Evolutionary conservation across 2,797 vertebrate genomes (phyloP), one percentile per base, ranked within the genome.

Genomic region (Sebastolobus alascanus): DNA sequence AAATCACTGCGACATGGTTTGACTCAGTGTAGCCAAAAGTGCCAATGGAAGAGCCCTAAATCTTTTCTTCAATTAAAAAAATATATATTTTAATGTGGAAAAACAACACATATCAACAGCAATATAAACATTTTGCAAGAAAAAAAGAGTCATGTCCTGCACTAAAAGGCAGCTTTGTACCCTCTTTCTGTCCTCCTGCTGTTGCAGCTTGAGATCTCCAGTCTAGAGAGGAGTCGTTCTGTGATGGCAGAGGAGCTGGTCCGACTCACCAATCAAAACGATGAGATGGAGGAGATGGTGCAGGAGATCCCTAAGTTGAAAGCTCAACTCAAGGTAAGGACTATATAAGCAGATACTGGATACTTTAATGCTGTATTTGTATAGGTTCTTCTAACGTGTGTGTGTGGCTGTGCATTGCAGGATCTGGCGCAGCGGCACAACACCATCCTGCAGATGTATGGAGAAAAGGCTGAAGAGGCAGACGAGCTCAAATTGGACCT

Each of bases 381-480:
- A 22, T 3, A 76, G 4, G 3, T 25, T 64, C 10, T 12, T 77
- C 35, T 77, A 12, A 68, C 40, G 14, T 60, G 35, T 37, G 1
- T 74, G 37, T 72, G 55, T 72, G 33, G 5, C 9, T 77, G 31
- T 80, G 14, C 2, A 16, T 94, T 95, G 71, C 92, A 99, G 98
- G 98, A 99, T 83, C 93, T 99, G 95, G 97, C 99, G 91, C 98
- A 99, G 83, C 96, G 98, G 64, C 98, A 99, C 94, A 99, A 99
- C 93, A 99, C 98, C 29, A 99, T 99, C 89, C 96, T 99, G 72
- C 99, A 99, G 94, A 99, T 99, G 99, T 99, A 99, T 18, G 98
- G 98, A 65, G 99, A 99, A 92, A 99, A 99, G 90, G 99, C 98
- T 6, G 98, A 99, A 84, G 99, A 99, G 85, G 98, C 99, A 1